phyloP scores from a whole-genome alignment of 2,888 invertebrate genomes.

The Eupithecia insigniata region DNA sequence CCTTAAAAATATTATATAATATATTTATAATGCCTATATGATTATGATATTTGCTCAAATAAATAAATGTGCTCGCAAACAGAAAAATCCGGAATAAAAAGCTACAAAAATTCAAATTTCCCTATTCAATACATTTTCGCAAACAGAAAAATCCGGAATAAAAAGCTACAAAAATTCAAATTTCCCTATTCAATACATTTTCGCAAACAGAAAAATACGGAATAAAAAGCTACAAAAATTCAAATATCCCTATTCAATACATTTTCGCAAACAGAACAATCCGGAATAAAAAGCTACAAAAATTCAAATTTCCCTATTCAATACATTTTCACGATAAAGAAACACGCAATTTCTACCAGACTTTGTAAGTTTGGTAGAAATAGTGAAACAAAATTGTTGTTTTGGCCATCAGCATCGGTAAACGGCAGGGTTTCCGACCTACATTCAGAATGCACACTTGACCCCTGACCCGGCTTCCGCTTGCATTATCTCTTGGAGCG shows the following conservation, averaged over 20 bases:
- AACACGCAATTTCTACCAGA: neutral
- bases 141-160: no score
- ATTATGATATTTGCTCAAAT: no score
- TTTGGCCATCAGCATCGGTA: constrained; percentile 28
- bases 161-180: neutral
- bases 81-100: neutral
- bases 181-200: neutral
- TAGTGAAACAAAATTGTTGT: constrained; percentile 14
- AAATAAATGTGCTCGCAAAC: neutral
- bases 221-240: neutral
- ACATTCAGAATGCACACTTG: constrained; percentile 42
- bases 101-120: neutral
- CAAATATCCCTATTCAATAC: neutral
- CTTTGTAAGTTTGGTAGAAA: constrained; percentile 11
- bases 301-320: neutral
- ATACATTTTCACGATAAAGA: neutral
- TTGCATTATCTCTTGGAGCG: constrained; percentile 25
- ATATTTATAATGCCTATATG: no score
- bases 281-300: neutral
- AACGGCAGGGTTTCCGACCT: constrained; percentile 38
- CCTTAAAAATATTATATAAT: no score
- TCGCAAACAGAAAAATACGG: no score
- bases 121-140: neutral
- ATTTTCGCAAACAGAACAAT: no score
- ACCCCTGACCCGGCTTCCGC: constrained; percentile 39